Evolutionary conservation across 2,888 invertebrate species (phyloP), one percentile per base, ranked within the genome.

Genomic region (Exocentrus adspersus): DNA sequence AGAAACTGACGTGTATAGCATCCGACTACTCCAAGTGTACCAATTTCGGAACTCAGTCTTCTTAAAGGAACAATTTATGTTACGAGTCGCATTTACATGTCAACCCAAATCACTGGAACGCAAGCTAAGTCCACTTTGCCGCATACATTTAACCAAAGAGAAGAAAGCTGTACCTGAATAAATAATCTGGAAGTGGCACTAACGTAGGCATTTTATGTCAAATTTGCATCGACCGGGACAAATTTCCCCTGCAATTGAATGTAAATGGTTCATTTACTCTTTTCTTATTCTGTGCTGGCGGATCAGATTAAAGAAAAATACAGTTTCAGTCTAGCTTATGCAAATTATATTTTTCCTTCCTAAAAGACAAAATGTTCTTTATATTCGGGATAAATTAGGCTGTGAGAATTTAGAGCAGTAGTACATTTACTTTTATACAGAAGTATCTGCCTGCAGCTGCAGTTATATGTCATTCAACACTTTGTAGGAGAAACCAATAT

Each of bases 21-120:
- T 24, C 24, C 3, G 4, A 24, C 24, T 24, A 24, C 24, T 3
- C 24, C 7, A 7, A 24, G 37, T 37, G n/a, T n/a, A 12, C 10
- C n/a, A 37, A 37, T 37, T 37, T 37, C n/a, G n/a, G 37, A 37
- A n/a, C n/a, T 19, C 17, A 20, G 12, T 10, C 28, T 12, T 48
- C 24, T 53, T 19, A 53, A 53, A 37, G 53, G 14, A 53, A 41
- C 53, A 53, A 53, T 53, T 53, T 53, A 42, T 37, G 53, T 53
- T 53, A 51, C 19, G 32, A 51, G 51, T 19, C 51, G 5, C 51
- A 28, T 51, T 51, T 51, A 53, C 20, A 41, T 53, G 53, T 54
- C 54, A 54, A 54, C 43, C 54, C 28, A 12, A 53, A 53, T 53
- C 53, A 42, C 37, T 41, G 12, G 21, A 21, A 43, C 28, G 17